Evolutionary conservation across 2,113 vertebrate species (phyloP), one percentile per base, ranked within the genome.

Genomic region (Galemys pyrenaicus): DNA sequence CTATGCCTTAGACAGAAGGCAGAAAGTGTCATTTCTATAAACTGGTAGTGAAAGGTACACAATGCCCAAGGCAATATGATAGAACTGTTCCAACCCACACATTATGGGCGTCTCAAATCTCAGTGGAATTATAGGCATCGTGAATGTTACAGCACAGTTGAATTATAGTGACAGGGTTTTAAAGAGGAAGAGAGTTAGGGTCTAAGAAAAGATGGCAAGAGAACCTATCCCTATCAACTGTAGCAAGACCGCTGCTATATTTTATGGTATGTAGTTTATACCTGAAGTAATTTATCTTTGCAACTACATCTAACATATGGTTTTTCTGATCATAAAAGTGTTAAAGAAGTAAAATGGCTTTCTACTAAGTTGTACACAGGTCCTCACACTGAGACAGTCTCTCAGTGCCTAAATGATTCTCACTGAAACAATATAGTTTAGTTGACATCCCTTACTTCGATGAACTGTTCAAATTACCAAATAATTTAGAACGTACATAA

Each of bases 281-380:
- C 44, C 41, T 64, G 22, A 8, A 74, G 44, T 39, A 58, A 84
- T 56, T 74, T 62, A 32, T 89, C 64, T 92, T 83, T 88, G 35
- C 68, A 84, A 56, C 20, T 65, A 35, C 16, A 64, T 64, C 68
- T 60, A 74, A 77, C 22, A 11, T 71, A 6, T 1, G 46, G 49
- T 17, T 51, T 94, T 92, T 62, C 30, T 78, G 17, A 67, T 41
- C 8, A 68, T 75, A 81, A 80, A 74, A 49, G 5, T 65, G 39
- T 93, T 88, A 84, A 91, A 74, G 37, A 94, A 64, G 19, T 5
- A 88, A 11, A 51, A 65, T 17, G 28, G 6, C 16, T 94, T 90
- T 67, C 24, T 65, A 13, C 9, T 73, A 64, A 96, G 85, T 32
- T 89, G 19, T 82, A 65, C 7, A 35, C 62, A 54, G n/a, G 11